Conservation (phyloP, 2,797 vertebrate genomes). For the Prunella strophiata region DNA sequence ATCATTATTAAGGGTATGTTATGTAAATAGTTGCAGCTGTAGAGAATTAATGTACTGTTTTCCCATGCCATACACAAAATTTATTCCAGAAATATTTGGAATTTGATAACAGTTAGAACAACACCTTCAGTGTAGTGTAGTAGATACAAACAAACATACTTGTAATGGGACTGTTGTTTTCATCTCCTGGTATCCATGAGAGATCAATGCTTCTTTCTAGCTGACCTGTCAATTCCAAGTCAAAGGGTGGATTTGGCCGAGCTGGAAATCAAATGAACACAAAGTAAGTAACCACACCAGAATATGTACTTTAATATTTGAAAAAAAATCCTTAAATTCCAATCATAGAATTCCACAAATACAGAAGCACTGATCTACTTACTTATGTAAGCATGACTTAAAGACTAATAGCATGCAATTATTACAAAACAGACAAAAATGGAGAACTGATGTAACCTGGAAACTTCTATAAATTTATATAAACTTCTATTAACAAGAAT, state of each 20-base stretch:
- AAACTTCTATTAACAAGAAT: background rate
- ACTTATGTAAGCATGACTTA: background rate
- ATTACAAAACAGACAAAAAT: constrained; percentile 33
- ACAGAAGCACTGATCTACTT: background rate
- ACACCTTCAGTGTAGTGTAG: rapidly evolving
- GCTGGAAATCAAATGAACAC: constrained; percentile 79
- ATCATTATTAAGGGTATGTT: background rate
- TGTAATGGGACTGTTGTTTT: constrained; percentile 92
- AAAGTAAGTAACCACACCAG: background rate
- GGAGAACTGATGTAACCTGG: constrained; percentile 29
- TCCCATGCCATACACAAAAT: background rate
- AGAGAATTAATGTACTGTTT: background rate
- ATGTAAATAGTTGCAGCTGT: background rate
- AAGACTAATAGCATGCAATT: constrained; percentile 63
- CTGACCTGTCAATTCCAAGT: constrained; percentile 92
- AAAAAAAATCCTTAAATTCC: background rate
- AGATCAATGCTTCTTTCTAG: constrained; percentile 88
- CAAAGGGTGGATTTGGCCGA: constrained; percentile 89
- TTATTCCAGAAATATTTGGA: background rate
- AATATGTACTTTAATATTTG: background rate
- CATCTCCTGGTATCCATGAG: constrained; percentile 93
- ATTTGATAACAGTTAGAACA: background rate
- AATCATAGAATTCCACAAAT: background rate
- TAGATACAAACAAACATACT: constrained; percentile 79
- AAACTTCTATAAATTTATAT: background rate